Conservation (phyloP, 2,113 vertebrate genomes). For the Athene cunicularia region DNA sequence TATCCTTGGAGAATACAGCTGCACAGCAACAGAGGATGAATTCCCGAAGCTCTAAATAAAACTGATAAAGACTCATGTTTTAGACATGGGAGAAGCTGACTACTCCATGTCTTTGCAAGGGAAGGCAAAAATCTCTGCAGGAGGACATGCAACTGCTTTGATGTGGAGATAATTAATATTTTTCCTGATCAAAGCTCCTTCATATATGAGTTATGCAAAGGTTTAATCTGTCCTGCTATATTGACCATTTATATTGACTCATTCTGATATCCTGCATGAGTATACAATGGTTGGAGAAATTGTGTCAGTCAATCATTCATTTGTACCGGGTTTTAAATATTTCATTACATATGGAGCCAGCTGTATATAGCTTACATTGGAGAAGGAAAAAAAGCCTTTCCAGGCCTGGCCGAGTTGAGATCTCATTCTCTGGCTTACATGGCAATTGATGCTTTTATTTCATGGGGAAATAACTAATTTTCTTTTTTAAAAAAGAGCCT, state of each 20-base stretch:
- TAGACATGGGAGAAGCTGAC: background rate
- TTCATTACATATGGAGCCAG: background rate
- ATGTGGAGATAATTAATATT: background rate
- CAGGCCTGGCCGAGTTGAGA: background rate
- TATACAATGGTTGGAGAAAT: background rate
- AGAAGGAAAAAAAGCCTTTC: background rate
- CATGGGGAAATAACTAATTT: background rate
- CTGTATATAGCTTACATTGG: background rate
- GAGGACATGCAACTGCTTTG: background rate
- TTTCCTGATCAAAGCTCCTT: background rate
- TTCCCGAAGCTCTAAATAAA: constrained; percentile 13
- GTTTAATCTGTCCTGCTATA: background rate
- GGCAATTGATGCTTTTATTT: background rate
- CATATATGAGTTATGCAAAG: background rate
- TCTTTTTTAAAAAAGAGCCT: background rate
- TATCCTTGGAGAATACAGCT: background rate
- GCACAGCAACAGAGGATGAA: background rate
- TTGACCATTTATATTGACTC: background rate
- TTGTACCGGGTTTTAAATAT: background rate
- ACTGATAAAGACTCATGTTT: background rate
- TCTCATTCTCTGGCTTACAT: background rate
- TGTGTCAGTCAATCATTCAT: background rate
- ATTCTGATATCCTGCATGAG: background rate
- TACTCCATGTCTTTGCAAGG: background rate
- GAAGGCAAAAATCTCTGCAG: background rate